These are phyloP conservation scores for Bufotes viridis DNA, from an alignment of 2,797 vertebrate genomes.

Conservation along the genomic window DNA sequence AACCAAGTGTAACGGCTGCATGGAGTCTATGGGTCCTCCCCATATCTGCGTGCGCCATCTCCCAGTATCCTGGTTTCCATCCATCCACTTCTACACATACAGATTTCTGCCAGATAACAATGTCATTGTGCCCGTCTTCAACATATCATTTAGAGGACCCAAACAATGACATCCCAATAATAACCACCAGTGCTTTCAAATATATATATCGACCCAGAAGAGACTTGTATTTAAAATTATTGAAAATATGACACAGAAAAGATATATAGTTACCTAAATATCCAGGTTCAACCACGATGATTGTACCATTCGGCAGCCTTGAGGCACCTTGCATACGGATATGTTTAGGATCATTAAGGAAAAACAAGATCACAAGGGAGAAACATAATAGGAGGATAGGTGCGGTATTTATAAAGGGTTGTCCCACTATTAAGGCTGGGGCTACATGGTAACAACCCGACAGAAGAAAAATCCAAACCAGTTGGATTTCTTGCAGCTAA, in stretches of 20 bases:
- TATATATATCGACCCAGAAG: not conserved
- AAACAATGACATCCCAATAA: not conserved
- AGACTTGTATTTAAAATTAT: not conserved
- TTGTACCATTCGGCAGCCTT: slow-evolving; percentile 90
- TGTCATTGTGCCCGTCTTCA: too few relatives aligned
- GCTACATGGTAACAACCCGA: too few relatives aligned
- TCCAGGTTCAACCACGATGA: slow-evolving; percentile 91
- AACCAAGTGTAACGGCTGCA: too few relatives aligned
- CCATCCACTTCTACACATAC: too few relatives aligned
- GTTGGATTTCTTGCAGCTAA: too few relatives aligned
- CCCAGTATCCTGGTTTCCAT: too few relatives aligned
- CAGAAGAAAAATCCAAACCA: too few relatives aligned
- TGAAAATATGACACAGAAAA: not conserved
- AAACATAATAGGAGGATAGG: not conserved
- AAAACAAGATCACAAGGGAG: not conserved
- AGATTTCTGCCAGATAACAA: too few relatives aligned
- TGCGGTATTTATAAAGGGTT: not conserved
- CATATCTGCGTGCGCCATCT: too few relatives aligned
- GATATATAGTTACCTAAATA: slow-evolving; percentile 84
- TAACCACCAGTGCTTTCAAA: not conserved
- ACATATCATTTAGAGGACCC: too few relatives aligned
- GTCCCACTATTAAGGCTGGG: too few relatives aligned
- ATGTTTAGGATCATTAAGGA: slow-evolving; percentile 78
- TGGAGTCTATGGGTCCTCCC: too few relatives aligned
- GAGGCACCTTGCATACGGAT: slow-evolving; percentile 91